Evolutionary conservation across 2,888 invertebrate species (phyloP), one percentile per base, ranked within the genome.

Genomic region (Eristalinus sepulchralis): DNA sequence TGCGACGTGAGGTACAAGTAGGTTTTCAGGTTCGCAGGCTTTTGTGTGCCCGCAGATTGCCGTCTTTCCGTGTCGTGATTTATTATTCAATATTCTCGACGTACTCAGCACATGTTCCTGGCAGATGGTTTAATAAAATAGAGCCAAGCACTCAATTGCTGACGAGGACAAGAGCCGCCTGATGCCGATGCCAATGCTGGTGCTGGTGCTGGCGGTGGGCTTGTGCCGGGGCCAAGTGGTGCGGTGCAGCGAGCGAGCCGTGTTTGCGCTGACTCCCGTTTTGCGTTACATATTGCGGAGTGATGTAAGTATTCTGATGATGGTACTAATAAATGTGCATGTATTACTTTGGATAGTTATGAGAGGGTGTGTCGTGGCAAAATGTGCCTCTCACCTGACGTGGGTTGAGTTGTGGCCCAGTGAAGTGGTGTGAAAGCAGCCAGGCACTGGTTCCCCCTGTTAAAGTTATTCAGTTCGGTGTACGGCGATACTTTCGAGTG

Each of bases 111-210:
- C 73, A 83, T 82, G 71, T 82, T 67, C 27, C 39, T 82, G 78
- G 86, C 75, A 83, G 70, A 86, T 79, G 83, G 79, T 83, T 86
- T 79, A 86, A 83, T 86, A 86, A 86, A 86, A 86, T 86, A 83
- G 83, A 68, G 59, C 63, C 62, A 66, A 79, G 79, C 78, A 70
- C 72, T 83, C 78, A 68, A 72, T 83, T 57, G 60, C 67, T 53
- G 36, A 59, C 47, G 17, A 47, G 47, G 47, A 47, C 47, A 17
- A 47, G 17, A 36, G 63, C n/a, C 2, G 53, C 10, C 47, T 31
- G 27, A 27, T 27, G 27, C 27, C 27, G 27, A 27, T 5, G 27
- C 27, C 27, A 5, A 27, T 27, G 27, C 27, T 27, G 27, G 5
- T 2, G 27, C 27, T 27, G 27, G 5, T 27, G 27, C 5, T 5